A percentile compares a stretch with the other conserved stretches of the same genome.
Conservation (phyloP, 2,888 invertebrate species). For the Gortyna flavago region DNA sequence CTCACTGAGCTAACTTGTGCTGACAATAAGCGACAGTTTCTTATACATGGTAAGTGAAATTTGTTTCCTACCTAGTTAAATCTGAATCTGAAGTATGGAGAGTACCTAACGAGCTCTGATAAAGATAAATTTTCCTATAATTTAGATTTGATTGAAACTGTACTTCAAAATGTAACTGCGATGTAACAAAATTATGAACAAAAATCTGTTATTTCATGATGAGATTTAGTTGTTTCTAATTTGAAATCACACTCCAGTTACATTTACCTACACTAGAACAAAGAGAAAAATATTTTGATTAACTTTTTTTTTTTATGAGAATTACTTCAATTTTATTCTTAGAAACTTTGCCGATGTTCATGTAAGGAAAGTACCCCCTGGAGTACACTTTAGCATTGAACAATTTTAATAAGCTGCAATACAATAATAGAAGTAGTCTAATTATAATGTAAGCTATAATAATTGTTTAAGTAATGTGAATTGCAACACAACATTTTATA, state of each 20-base stretch:
- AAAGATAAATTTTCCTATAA: conserved; percentile 19
- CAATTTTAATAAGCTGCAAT: conserved; percentile 4
- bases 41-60: conserved; percentile 64
- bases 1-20: conserved; percentile 78
- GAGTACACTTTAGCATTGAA: neutral
- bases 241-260: neutral
- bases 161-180: neutral
- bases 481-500: neutral
- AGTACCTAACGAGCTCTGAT: conserved; percentile 13
- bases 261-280: neutral
- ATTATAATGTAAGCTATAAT: conserved; percentile 13
- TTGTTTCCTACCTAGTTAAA: conserved; percentile 1
- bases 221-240: neutral
- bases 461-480: neutral
- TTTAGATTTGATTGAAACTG: neutral
- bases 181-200: neutral
- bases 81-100: neutral
- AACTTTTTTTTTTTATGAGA: neutral
- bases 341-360: neutral
- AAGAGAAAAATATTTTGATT: neutral
- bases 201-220: neutral
- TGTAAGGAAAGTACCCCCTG: conserved; percentile 11
- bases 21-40: conserved; percentile 66
- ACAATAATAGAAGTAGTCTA: conserved; percentile 8
- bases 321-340: neutral